A percentile compares a stretch with the other conserved stretches of the same genome.
Conservation (phyloP, 1,140 invertebrate species). For the Ladona fulva region DNA sequence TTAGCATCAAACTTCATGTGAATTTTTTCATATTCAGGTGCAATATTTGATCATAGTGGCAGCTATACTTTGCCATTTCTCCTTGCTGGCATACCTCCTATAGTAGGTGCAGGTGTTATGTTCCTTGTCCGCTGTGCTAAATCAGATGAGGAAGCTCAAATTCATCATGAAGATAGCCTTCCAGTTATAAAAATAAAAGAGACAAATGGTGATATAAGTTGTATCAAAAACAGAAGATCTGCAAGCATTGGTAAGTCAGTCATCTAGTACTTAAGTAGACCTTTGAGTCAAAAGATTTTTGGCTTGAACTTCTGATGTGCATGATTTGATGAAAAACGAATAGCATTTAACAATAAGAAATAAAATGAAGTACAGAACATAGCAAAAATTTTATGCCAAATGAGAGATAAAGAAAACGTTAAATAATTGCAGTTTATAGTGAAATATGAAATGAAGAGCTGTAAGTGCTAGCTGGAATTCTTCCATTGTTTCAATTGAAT, state of each 20-base stretch:
- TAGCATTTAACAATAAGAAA: too few species aligned
- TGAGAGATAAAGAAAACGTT: too few species aligned
- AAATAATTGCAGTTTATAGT: too few species aligned
- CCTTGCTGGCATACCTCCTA: conserved; percentile 72
- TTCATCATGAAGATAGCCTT: neutral
- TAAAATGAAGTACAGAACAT: too few species aligned
- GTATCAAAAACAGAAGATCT: neutral
- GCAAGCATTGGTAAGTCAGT: neutral
- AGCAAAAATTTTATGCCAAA: too few species aligned
- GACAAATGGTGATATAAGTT: neutral
- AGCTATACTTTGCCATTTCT: conserved; percentile 71
- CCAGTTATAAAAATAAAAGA: neutral
- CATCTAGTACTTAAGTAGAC: too few species aligned
- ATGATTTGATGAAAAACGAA: too few species aligned
- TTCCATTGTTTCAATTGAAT: too few species aligned
- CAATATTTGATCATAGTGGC: conserved; percentile 40
- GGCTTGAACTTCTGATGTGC: too few species aligned
- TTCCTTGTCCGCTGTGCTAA: conserved; percentile 56
- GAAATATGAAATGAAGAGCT: too few species aligned
- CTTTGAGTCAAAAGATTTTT: too few species aligned
- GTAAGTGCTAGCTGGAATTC: too few species aligned
- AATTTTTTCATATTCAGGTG: conserved; percentile 36
- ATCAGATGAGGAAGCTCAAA: conserved; percentile 24
- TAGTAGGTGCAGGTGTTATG: conserved; percentile 67
- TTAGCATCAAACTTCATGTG: neutral